Evolutionary conservation across 2,888 invertebrate genomes (phyloP), one percentile per base, ranked within the genome.

Genomic region (Adelphocoris suturalis): DNA sequence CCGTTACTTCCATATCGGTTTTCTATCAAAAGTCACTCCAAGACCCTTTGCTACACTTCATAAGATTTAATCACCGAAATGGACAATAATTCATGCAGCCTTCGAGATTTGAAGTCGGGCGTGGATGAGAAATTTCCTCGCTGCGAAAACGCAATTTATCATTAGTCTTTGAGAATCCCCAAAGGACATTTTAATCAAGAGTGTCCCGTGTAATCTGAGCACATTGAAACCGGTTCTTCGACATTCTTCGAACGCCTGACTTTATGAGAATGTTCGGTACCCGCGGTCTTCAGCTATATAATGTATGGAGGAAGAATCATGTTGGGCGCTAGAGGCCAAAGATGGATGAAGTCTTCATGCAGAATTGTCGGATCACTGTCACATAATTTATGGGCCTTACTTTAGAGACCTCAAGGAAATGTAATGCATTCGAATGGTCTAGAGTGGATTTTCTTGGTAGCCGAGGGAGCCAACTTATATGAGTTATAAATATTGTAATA

Each of bases 101-200:
- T 57, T 57, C n/a, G 5, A 1, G 57, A 57, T 13, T n/a, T 57
- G 57, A 57, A 57, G 16, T n/a, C 19, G 57, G 5, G 14, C 57
- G 57, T 5, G 0, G 16, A 57, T 57, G 57, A 57, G n/a, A 57
- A 57, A 57, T 57, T 57, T 57, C 57, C n/a, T 16, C 57, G 57
- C 7, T 57, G 57, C 57, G n/a, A 57, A 57, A 57, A 57, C 57
- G 84, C 86, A 11, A 61, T 86, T 86, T 47, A 86, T 86, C 86
- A 86, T 86, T 86, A 68, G 27, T 68, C 19, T 13, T 19, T 16
- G 86, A 86, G 86, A 86, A 86, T 86, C 86, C 86, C 47, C 86
- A 57, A 86, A 86, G 86, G 86, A 86, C 68, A 86, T 86, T 86
- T 86, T 86, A 86, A 86, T 86, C 86, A 86, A 86, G 86, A 37